Conservation (phyloP, 1,140 invertebrate species). For the Venturia canescens region DNA sequence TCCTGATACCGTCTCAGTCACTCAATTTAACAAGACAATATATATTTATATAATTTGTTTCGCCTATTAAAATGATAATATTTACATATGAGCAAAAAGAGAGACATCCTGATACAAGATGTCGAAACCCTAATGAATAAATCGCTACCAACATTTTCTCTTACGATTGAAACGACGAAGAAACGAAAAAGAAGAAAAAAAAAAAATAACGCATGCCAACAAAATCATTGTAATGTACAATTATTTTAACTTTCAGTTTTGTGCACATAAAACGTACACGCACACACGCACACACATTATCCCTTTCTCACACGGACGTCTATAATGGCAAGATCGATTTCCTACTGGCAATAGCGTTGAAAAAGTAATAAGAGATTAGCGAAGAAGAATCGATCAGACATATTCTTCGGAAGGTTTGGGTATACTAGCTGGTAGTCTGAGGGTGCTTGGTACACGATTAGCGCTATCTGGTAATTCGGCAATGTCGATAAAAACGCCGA, state of each 20-base stretch:
- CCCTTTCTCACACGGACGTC: constrained; percentile 9
- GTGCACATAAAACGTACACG: background rate
- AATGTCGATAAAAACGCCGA: constrained; percentile 97
- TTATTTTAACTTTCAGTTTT: background rate
- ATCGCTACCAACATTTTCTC: background rate
- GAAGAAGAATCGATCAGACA: constrained; percentile 75
- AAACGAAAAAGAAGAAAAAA: constrained; percentile 15
- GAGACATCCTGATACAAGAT: constrained; percentile 71
- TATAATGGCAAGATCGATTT: constrained; percentile 58
- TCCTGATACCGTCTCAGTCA: background rate
- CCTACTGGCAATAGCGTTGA: constrained; percentile 15
- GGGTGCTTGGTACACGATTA: constrained; percentile 80
- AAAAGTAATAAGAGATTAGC: constrained; percentile 33
- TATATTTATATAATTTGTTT: constrained; percentile 25
- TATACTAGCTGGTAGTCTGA: constrained; percentile 82
- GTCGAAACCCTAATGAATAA: constrained; percentile 54
- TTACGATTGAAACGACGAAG: constrained; percentile 24
- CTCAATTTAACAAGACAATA: background rate
- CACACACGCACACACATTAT: constrained; percentile 20
- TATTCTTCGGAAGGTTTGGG: constrained; percentile 89
- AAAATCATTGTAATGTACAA: background rate
- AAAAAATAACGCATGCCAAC: background rate
- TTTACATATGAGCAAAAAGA: constrained; percentile 62
- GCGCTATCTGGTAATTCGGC: constrained; percentile 92
- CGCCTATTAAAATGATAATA: constrained; percentile 57